Evolutionary conservation across 2,888 invertebrate species (phyloP).

Genomic region (Rhagophthalmus giganteus): DNA sequence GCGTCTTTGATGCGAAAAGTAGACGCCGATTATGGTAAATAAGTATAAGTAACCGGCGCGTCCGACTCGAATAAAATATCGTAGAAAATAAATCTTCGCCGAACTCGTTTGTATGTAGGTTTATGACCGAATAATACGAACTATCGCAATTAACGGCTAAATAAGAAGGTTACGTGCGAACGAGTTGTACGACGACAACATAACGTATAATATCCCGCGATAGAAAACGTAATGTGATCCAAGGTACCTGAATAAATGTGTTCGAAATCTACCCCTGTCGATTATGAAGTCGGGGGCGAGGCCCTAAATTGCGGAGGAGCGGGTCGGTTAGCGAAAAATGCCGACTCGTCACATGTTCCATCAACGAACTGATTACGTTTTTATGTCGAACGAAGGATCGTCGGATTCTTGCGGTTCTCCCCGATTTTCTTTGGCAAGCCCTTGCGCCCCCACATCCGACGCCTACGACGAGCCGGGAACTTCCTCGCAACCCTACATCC

Average conservation of each 20-base stretch:
- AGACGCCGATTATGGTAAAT: constrained; percentile 11
- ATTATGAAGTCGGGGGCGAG: constrained; percentile 13
- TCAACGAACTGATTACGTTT: constrained; percentile 38
- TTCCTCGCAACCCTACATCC: constrained; percentile 53
- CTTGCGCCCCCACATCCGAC: constrained; percentile 48
- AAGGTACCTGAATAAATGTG: too few species aligned
- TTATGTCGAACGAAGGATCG: constrained; percentile 45
- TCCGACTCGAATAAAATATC: constrained; percentile 13
- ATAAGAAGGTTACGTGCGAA: constrained; percentile 18
- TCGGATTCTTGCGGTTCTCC: constrained; percentile 52
- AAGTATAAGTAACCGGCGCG: constrained; percentile 7
- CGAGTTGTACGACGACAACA: constrained; percentile 21
- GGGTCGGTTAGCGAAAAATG: constrained; percentile 26
- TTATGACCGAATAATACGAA: constrained; percentile 30
- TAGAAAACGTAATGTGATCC: too few species aligned
- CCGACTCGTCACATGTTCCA: constrained; percentile 42
- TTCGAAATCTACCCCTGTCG: too few species aligned
- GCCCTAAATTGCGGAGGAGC: constrained; percentile 14
- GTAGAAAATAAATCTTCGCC: constrained; percentile 21
- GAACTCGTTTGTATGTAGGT: constrained; percentile 31
- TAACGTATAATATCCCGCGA: too few species aligned
- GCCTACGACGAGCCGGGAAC: constrained; percentile 48
- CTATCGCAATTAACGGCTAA: constrained; percentile 26
- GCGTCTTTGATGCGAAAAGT: background rate
- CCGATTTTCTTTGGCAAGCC: constrained; percentile 47